These are phyloP conservation scores for Andrena chrysosceles DNA, from an alignment of 2,888 invertebrate genomes.

Conservation along the genomic window DNA sequence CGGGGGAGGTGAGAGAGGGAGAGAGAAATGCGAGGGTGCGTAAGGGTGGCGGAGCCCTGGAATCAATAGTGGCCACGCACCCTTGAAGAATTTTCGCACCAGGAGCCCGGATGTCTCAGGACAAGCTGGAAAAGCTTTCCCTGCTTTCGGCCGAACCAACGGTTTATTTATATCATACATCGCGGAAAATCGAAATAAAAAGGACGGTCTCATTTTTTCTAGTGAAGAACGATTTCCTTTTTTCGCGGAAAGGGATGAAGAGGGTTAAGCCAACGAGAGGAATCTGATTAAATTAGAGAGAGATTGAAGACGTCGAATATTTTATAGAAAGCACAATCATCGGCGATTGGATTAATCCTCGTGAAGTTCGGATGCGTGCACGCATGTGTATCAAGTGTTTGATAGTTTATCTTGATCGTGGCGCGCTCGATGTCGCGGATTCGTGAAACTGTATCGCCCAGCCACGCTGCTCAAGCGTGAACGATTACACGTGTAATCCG, in stretches of 20 bases:
- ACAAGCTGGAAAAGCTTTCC: conserved; percentile 57
- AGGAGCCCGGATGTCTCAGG: conserved; percentile 67
- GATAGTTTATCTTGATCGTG: neutral
- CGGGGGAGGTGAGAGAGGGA: conserved; percentile 42
- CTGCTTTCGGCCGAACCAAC: conserved; percentile 15
- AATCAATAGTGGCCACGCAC: conserved; percentile 81
- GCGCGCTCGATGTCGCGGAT: neutral
- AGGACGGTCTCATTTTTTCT: neutral
- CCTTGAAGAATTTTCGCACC: conserved; percentile 79
- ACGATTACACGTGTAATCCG: conserved; percentile 48
- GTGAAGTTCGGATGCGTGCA: too few relatives aligned
- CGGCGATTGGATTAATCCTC: too few relatives aligned
- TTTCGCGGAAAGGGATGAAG: neutral
- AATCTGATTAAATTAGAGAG: too few relatives aligned
- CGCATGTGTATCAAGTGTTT: neutral
- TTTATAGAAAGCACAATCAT: too few relatives aligned
- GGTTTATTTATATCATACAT: conserved; percentile 9
- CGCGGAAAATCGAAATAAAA: conserved; percentile 25
- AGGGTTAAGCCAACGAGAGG: neutral
- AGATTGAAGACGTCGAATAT: neutral
- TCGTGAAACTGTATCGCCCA: conserved; percentile 5
- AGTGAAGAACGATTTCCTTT: too few relatives aligned
- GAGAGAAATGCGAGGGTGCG: conserved; percentile 75
- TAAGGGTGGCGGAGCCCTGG: conserved; percentile 75
- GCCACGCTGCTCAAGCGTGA: conserved; percentile 18